phyloP scores from a whole-genome alignment of 2,888 invertebrate species.

The Salticus scenicus region DNA sequence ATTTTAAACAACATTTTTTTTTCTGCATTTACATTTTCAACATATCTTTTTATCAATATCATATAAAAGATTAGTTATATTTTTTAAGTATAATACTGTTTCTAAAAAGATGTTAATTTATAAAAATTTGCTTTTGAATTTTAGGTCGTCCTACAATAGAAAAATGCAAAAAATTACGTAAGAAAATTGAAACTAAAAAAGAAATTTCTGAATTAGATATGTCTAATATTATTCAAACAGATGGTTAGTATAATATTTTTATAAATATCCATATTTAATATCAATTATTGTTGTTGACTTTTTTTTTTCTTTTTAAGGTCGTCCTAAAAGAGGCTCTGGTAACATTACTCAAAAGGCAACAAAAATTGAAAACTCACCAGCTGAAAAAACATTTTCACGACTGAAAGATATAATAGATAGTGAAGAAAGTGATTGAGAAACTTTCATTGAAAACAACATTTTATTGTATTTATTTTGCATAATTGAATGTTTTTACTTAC shows the following conservation, averaged over 20 bases:
- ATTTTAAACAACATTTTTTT: no score
- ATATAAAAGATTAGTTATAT: no score
- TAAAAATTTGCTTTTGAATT: neutral
- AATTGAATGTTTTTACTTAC: neutral
- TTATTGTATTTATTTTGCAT: neutral
- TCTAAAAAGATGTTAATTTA: no score
- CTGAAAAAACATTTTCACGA: slow-evolving; percentile 21
- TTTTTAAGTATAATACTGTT: no score
- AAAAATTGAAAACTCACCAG: neutral
- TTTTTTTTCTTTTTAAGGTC: slow-evolving; percentile 10
- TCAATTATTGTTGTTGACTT: neutral
- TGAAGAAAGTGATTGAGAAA: slow-evolving; percentile 54
- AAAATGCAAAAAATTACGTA: slow-evolving; percentile 58
- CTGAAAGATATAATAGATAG: slow-evolving; percentile 44
- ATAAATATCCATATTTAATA: neutral
- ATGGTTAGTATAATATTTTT: slow-evolving; percentile 29
- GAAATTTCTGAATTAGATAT: slow-evolving; percentile 52
- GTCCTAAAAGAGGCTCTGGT: slow-evolving; percentile 31
- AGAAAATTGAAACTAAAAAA: slow-evolving; percentile 56
- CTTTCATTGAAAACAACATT: neutral
- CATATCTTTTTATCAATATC: no score
- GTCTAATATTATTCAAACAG: slow-evolving; percentile 34
- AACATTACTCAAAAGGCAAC: neutral
- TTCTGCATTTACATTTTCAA: no score
- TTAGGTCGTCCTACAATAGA: slow-evolving; percentile 55